Evolutionary conservation across 2,888 invertebrate species (phyloP), one percentile per base, ranked within the genome.

Genomic region (Drosophila austrosaltans): DNA sequence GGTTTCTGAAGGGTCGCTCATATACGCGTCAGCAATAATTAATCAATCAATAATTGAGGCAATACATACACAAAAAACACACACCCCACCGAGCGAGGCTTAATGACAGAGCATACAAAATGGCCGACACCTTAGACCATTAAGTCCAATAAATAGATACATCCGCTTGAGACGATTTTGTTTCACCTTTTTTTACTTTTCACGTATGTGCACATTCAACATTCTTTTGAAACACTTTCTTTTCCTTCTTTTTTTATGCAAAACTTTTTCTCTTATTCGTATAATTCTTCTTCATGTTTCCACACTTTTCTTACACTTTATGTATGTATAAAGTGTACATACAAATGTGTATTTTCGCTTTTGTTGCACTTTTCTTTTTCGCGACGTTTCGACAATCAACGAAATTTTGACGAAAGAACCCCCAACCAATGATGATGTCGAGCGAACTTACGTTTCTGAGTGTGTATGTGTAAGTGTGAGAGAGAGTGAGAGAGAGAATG

Each of bases 21-120:
- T 86, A 86, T 83, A 89, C 90, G 91, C 91, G 91, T 91, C 90
- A 89, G 88, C 89, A 91, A 91, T 91, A 90, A 91, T 91, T 91
- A 91, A 91, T 91, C 91, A 91, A 90, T 89, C 85, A 91, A 88
- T 90, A 91, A 90, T 90, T 89, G 88, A 89, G 86, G 73, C 80
- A 84, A 75, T 75, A 62, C 71, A 73, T 62, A 62, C 60, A 69
- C n/a, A 36, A 36, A 36, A 36, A 48, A 53, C 58, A 63, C 53
- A 40, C 28, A 60, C 16, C 42, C 57, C 64, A 64, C 69, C 89
- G 48, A 10, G 20, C 16, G 20, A 7, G 44, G 20, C 44, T 48
- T 82, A 88, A 82, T 82, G 87, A 86, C 86, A 69, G 72, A 69
- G 65, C 53, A 63, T 69, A 82, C 83, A 83, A 83, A 83, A 83